phyloP scores from a whole-genome alignment of 2,113 vertebrate genomes.

The Ammodytes dubius region DNA sequence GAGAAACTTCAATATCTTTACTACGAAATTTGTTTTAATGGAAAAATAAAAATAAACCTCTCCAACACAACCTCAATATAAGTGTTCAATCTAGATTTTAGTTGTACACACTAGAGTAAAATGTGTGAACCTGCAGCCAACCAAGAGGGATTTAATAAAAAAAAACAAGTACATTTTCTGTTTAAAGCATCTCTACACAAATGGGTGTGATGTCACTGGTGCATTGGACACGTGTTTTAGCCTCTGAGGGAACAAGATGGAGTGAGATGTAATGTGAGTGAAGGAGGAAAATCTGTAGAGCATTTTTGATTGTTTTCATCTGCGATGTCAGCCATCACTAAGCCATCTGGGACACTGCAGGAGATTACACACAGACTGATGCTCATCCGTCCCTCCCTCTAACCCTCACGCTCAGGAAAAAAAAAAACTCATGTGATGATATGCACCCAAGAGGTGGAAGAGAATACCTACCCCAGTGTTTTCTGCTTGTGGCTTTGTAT shows the following conservation, averaged over 20 bases:
- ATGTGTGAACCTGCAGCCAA: not conserved
- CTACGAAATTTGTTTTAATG: not conserved
- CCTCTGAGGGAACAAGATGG: constrained; percentile 32
- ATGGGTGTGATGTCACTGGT: constrained; percentile 26
- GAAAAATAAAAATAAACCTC: not conserved
- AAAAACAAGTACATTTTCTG: not conserved
- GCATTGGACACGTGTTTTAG: not conserved
- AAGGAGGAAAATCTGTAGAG: constrained; percentile 59
- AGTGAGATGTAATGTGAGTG: constrained; percentile 36
- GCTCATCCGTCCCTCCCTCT: constrained; percentile 67
- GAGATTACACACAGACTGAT: constrained; percentile 79
- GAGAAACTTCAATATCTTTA: not conserved
- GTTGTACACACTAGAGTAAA: not conserved
- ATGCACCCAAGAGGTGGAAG: constrained; percentile 36
- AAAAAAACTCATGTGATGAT: constrained; percentile 39
- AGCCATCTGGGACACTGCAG: constrained; percentile 84
- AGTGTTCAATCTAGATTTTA: not conserved
- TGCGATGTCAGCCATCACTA: constrained; percentile 71
- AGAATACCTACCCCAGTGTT: not conserved
- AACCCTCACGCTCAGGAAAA: constrained; percentile 43
- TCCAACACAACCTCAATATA: not conserved
- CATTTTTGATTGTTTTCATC: constrained; percentile 82
- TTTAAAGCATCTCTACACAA: not conserved
- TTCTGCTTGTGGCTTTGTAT: not conserved
- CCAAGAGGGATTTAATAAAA: not conserved